These are phyloP conservation scores for Dysidea cf. avara DNA, from an alignment of 37 sponge, comb jelly and placozoan species.

Conservation along the genomic window DNA sequence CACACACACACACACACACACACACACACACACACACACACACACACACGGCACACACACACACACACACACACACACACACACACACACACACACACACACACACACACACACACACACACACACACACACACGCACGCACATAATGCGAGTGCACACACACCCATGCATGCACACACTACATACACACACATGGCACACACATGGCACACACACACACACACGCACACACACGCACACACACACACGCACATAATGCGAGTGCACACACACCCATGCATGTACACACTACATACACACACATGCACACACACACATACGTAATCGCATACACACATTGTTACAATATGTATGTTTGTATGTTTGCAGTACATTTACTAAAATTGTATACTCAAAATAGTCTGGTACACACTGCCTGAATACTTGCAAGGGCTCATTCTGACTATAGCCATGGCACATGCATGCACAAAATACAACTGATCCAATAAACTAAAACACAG, in stretches of 20 bases:
- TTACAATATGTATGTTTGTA: too few relatives aligned
- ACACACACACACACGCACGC: conserved; percentile 16
- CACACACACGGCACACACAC: conserved; percentile 3
- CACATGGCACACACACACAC: conserved; percentile 20
- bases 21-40: not conserved
- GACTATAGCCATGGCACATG: too few relatives aligned
- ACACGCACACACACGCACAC: conserved; percentile 21
- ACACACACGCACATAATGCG: not conserved
- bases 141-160: conserved; percentile 4
- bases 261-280: too few relatives aligned
- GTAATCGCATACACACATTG: too few relatives aligned
- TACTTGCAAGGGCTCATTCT: too few relatives aligned
- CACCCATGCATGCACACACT: conserved; percentile 2
- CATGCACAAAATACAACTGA: too few relatives aligned
- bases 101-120: conserved; percentile 18
- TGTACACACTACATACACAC: too few relatives aligned
- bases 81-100: conserved; percentile 27
- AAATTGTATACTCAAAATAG: too few relatives aligned
- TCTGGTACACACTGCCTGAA: too few relatives aligned
- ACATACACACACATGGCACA: conserved; percentile 18
- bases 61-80: conserved; percentile 7
- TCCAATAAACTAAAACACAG: too few relatives aligned
- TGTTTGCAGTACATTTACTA: too few relatives aligned
- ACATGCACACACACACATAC: too few relatives aligned
- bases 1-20: conserved; percentile 9